Base-by-base conservation (phyloP, 2,888 invertebrate species). In the Mantis religiosa region DNA sequence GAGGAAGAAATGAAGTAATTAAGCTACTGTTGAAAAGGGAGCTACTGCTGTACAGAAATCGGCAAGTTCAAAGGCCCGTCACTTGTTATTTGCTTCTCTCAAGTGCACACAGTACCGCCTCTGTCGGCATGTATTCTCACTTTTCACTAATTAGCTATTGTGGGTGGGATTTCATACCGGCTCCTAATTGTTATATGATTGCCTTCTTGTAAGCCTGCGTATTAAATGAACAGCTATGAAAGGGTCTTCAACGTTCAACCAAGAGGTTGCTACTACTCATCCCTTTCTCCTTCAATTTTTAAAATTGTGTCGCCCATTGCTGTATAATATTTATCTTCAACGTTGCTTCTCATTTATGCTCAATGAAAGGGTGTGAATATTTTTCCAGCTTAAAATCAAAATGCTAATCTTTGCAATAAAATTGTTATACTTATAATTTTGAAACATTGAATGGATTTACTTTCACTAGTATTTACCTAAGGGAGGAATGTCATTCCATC, bases 1-100 rank as follows among this genome's bases (percentile, higher is more conserved):
- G 54, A 87, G n/a, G 87, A 87, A 87, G 82, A 87, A 87, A 87
- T 87, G n/a, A 87, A 82, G 87, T 82, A 87, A 87, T 87, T 87
- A 87, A 82, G 87, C 82, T 87, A 87, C 82, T 87, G 87, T 82
- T 87, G 82, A 87, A 87, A 82, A 82, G 54, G 54, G 54, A 25
- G 54, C 41, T 41, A 25, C 54, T 71, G 25, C 54, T 71, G 54
- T 71, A 71, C 54, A 71, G 54, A 71, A 71, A 71, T 71, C 54
- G 54, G 54, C 54, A 71, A 71, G 54, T 71, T 71, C 54, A 71
- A 71, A 71, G 54, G 20, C 20, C 54, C 20, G 54, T 71, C 54
- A 71, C 54, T 71, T 71, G 54, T 71, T 71, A 20, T 71, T 71
- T 71, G 54, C 54, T 71, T 71, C 54, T 71, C 54, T 71, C 54